phyloP scores from a whole-genome alignment of 2,888 invertebrate genomes.

The Dasysyrphus albostriatus region DNA sequence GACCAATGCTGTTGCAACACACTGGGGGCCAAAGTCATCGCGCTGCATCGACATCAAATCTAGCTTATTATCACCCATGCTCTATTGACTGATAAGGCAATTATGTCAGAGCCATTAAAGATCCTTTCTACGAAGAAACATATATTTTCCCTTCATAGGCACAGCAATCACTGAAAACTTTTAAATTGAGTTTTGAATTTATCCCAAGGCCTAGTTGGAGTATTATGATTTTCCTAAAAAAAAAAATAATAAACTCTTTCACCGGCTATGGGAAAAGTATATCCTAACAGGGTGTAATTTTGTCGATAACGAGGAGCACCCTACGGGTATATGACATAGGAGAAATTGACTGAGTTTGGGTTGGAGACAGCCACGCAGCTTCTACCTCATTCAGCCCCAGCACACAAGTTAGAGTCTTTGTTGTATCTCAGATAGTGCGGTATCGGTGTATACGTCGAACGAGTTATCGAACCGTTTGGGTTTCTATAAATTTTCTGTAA shows the following conservation, averaged over 20 bases:
- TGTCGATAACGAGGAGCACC: slow-evolving; percentile 51
- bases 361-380: slow-evolving; percentile 3
- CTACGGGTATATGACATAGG: background rate
- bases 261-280: background rate
- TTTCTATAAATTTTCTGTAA: slow-evolving; percentile 2
- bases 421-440: slow-evolving; percentile 5
- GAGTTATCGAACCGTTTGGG: slow-evolving; percentile 32
- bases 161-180: slow-evolving; percentile 46
- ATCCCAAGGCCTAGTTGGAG: slow-evolving; percentile 35
- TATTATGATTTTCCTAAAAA: slow-evolving; percentile 28
- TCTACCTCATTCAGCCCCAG: background rate
- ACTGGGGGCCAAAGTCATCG: background rate
- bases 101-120: background rate
- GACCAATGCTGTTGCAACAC: background rate
- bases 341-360: background rate
- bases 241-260: background rate
- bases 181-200: slow-evolving; percentile 25
- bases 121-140: background rate
- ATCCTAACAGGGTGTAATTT: slow-evolving; percentile 40
- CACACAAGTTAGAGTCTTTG: slow-evolving; percentile 5
- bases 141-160: slow-evolving; percentile 36
- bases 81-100: slow-evolving; percentile 1
- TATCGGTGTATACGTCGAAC: slow-evolving; percentile 3
- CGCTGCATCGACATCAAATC: slow-evolving; percentile 28
- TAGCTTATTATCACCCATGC: slow-evolving; percentile 38